Evolutionary conservation across 2,113 vertebrate genomes (phyloP).

Genomic region (Otolemur garnettii): DNA sequence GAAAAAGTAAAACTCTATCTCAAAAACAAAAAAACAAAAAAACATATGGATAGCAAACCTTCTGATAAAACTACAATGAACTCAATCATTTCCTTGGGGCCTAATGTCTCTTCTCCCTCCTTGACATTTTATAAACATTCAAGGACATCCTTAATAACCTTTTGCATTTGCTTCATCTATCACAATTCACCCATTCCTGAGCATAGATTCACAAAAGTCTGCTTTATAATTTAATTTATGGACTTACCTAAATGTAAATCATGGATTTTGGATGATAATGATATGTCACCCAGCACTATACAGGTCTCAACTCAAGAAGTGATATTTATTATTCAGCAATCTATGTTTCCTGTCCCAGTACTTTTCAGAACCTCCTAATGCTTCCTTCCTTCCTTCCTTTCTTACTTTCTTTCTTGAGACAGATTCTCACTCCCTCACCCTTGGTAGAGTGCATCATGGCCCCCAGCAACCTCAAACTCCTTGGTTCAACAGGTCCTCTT

Average conservation of each 20-base stretch:
- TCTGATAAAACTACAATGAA: not conserved
- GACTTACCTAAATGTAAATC: not conserved
- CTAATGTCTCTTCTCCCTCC: not conserved
- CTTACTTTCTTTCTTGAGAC: not conserved
- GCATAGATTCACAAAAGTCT: not conserved
- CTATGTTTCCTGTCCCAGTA: not conserved
- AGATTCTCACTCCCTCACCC: too few species aligned
- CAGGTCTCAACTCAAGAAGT: not conserved
- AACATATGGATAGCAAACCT: not conserved
- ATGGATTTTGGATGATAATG: not conserved
- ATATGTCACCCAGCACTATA: not conserved
- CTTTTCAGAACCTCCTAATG: conserved; percentile 13
- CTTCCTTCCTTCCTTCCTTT: not conserved
- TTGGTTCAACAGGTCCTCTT: too few species aligned
- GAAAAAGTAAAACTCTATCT: too few species aligned
- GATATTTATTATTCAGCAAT: not conserved
- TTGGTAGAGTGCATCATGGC: too few species aligned
- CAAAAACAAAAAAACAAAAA: too few species aligned
- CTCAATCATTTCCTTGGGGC: not conserved
- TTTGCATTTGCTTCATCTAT: not conserved
- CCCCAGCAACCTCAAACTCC: too few species aligned
- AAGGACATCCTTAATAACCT: conserved; percentile 5
- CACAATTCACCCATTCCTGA: not conserved
- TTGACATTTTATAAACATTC: conserved; percentile 21
- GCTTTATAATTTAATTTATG: not conserved